A percentile compares a stretch with the other conserved stretches of the same genome.
Conservation (phyloP, 2,888 invertebrate species). For the Idaea dimidiata region DNA sequence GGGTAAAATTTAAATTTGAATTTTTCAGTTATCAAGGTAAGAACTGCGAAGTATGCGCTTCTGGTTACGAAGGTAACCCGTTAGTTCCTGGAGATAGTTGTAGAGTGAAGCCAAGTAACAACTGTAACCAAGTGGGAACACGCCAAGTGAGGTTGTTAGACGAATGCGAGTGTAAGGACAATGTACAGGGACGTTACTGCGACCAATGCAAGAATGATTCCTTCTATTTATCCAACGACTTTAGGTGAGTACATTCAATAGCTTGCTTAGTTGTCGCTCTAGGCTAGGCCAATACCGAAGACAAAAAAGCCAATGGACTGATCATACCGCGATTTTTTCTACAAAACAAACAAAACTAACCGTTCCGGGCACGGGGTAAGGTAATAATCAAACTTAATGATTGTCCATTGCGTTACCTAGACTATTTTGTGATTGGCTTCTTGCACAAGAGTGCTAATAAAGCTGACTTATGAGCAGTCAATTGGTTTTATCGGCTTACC, state of each 20-base stretch:
- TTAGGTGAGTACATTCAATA: conserved; percentile 44
- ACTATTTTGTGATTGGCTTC: no score
- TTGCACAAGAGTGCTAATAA: no score
- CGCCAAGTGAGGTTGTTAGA: conserved; percentile 52
- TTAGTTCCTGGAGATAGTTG: conserved; percentile 88
- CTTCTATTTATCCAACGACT: conserved; percentile 88
- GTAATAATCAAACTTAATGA: no score
- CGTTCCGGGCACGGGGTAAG: no score
- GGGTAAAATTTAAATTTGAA: background rate
- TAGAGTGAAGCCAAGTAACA: conserved; percentile 60
- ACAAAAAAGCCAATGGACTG: no score
- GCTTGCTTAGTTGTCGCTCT: no score
- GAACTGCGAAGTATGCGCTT: conserved; percentile 88
- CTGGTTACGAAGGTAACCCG: conserved; percentile 92
- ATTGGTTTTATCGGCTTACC: no score
- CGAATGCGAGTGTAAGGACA: conserved; percentile 71
- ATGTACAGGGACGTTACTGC: conserved; percentile 90
- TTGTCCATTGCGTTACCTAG: no score
- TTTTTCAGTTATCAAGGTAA: conserved; percentile 81
- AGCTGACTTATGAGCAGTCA: no score
- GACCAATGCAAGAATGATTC: conserved; percentile 92
- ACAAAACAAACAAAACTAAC: no score
- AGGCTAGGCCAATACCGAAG: no score
- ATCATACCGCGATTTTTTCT: no score
- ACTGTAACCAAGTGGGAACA: conserved; percentile 90